Base-by-base conservation (phyloP, 53 echinoderm and acorn worm species). In the Paracentrotus lividus region DNA sequence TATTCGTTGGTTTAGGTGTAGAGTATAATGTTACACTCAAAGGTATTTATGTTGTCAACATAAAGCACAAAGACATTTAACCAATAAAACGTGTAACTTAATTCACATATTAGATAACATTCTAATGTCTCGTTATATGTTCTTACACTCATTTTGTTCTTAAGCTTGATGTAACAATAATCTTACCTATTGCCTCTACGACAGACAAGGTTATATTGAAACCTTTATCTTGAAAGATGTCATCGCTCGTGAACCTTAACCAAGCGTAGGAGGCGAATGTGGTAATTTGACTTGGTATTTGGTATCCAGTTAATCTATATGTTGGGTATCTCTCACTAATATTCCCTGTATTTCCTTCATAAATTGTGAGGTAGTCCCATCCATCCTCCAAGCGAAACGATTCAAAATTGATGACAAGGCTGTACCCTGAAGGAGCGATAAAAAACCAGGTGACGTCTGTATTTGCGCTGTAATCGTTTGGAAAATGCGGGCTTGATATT, bases 371-470 rank as follows among this genome's bases (percentile, higher is more conserved):
- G 45, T 24, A 7, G n/a, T 77, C 77, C 23, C 23, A 77, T 21
- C 44, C 23, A 23, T 20, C 0, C 34, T 77, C 77, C n/a, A 77
- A 8, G 5, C 45, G 5, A 32, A 77, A 77, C 21, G 45, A 21
- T 8, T 18, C 21, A n/a, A 77, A 77, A 7, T 44, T 45, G 24
- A 77, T 44, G 6, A 24, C 27, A 10, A 77, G 13, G 77, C 77
- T 77, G 77, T 77, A 77, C 45, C 77, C 77, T 5, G 8, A 2
- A 77, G 77, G 77, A 21, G 77, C 77, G n/a, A 43, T 43, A n/a
- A 77, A 44, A n/a, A 23, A 5, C 92, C 92, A 54, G 57, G 4
- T 21, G 57, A 42, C 14, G 40, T 78, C 29, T 49, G 56, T 21
- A 81, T 78, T 1, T 56, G 33, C 24, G 49, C 58, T 8, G 92